These are phyloP conservation scores for Ictidomys tridecemlineatus DNA, from an alignment of 2,113 vertebrate genomes.

Conservation along the genomic window DNA sequence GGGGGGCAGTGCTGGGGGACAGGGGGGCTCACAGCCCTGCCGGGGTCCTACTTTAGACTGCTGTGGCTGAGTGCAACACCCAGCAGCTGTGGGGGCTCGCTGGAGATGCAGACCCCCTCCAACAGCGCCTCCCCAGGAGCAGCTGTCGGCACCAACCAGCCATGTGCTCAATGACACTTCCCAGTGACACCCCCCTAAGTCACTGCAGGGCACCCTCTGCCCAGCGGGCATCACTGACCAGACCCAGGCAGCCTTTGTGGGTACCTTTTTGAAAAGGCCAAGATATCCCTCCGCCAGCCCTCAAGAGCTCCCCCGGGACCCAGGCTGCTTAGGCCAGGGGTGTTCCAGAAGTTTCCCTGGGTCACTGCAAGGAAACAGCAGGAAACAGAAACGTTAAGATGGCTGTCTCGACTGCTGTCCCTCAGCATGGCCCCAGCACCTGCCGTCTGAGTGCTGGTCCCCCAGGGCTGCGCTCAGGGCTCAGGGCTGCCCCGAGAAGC, in stretches of 20 bases:
- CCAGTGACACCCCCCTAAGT: not conserved
- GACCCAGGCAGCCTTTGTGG: not conserved
- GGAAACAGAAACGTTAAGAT: no score
- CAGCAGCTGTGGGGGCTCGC: not conserved
- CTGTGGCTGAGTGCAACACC: not conserved
- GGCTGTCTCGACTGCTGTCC: no score
- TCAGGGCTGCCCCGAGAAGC: rapidly evolving
- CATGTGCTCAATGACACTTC: not conserved
- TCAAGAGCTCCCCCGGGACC: not conserved
- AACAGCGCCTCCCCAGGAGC: rapidly evolving
- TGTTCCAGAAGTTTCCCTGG: not conserved
- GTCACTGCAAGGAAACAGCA: no score
- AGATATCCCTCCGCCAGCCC: not conserved
- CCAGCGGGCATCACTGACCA: not conserved
- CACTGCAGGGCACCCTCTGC: no score
- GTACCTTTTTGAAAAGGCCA: not conserved
- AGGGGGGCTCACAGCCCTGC: not conserved
- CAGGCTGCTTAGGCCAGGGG: not conserved
- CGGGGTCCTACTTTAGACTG: not conserved
- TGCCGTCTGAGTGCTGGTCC: rapidly evolving
- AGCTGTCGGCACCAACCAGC: rapidly evolving
- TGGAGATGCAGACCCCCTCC: rapidly evolving
- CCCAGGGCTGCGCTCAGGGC: rapidly evolving
- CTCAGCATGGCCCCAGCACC: no score
- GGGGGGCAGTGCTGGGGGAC: no score